Evolutionary conservation across 2,888 invertebrate species (phyloP).

Genomic region (Aethes cnicana): DNA sequence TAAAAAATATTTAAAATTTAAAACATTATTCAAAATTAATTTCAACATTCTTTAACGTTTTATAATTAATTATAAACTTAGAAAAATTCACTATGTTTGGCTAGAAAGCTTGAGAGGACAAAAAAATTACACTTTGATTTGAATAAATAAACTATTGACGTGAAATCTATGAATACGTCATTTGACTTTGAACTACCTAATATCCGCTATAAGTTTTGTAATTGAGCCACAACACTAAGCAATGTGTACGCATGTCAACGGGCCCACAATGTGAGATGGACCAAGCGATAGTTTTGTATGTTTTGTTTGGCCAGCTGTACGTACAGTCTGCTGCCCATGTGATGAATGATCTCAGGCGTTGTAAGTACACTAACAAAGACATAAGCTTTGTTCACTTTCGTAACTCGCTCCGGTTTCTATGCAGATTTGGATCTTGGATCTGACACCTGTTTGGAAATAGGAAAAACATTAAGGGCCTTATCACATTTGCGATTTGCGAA

Average conservation of each 20-base stretch:
- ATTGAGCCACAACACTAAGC: constrained; percentile 4
- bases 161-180: neutral
- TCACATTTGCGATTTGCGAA: neutral
- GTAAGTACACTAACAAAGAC: constrained; percentile 11
- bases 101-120: too few species aligned
- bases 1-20: too few species aligned
- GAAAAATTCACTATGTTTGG: too few species aligned
- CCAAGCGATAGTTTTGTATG: constrained; percentile 52
- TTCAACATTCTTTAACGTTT: too few species aligned
- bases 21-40: too few species aligned
- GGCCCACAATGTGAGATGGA: constrained; percentile 45
- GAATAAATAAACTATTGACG: too few species aligned
- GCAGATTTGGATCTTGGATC: constrained; percentile 2
- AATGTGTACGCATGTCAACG: constrained; percentile 36
- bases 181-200: neutral
- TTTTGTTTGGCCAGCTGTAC: constrained; percentile 45
- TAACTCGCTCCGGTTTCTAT: constrained; percentile 20
- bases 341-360: constrained; percentile 12
- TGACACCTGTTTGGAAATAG: constrained; percentile 10
- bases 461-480: constrained; percentile 6
- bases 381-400: constrained; percentile 26
- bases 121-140: too few species aligned
- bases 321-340: constrained; percentile 40
- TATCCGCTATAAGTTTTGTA: constrained; percentile 2
- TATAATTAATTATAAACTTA: too few species aligned